A percentile compares a stretch with the other conserved stretches of the same genome.
Evolutionary conservation across 2,888 invertebrate species (phyloP).

Genomic region (Yponomeuta cagnagella): DNA sequence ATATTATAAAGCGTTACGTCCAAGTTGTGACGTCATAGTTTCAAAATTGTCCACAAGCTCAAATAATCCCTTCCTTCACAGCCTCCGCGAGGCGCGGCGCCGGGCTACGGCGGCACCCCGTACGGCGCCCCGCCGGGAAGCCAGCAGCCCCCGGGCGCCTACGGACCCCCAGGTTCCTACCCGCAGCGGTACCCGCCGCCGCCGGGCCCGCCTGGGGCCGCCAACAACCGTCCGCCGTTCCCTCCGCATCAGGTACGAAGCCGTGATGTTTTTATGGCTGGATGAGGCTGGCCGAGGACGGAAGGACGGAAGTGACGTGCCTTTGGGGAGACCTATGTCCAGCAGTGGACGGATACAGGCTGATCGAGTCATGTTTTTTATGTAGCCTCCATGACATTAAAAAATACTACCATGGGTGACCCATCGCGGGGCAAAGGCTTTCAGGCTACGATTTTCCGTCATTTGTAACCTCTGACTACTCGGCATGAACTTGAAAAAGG

Average conservation of each 20-base stretch:
- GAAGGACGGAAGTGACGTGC: neutral
- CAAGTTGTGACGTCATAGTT: neutral
- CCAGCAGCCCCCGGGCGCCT: slow-evolving; percentile 65
- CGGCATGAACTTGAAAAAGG: too few relatives aligned
- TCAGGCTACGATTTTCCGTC: too few relatives aligned
- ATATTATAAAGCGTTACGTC: too few relatives aligned
- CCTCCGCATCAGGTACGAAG: slow-evolving; percentile 63
- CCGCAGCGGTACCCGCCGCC: slow-evolving; percentile 72
- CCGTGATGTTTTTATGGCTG: neutral
- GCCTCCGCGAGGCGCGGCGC: slow-evolving; percentile 50
- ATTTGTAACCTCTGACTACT: too few relatives aligned
- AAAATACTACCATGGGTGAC: too few relatives aligned
- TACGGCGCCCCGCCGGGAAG: slow-evolving; percentile 66
- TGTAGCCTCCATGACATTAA: too few relatives aligned
- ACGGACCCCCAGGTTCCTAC: slow-evolving; percentile 75
- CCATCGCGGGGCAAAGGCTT: too few relatives aligned
- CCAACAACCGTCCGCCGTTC: slow-evolving; percentile 66
- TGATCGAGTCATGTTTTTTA: too few relatives aligned
- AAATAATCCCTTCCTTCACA: slow-evolving; percentile 30
- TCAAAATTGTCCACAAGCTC: neutral
- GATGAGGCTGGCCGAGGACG: neutral
- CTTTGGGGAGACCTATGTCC: too few relatives aligned
- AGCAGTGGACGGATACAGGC: too few relatives aligned
- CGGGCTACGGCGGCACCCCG: slow-evolving; percentile 66
- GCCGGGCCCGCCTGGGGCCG: slow-evolving; percentile 60